A percentile compares a stretch with the other conserved stretches of the same genome.
Conservation (phyloP, 2,797 vertebrate species). For the Acipenser ruthenus region DNA sequence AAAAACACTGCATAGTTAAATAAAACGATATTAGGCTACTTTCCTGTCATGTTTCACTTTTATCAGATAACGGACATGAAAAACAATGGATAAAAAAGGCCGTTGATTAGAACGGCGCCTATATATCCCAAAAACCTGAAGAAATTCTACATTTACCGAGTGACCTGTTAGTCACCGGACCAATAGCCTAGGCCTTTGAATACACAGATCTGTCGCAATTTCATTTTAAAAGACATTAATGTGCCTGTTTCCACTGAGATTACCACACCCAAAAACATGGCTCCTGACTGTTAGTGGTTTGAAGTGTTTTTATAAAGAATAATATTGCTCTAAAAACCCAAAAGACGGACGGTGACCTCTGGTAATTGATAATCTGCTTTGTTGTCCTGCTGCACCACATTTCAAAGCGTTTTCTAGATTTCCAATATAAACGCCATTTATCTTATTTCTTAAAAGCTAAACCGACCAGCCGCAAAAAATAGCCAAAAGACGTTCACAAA, state of each 20-base stretch:
- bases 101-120: background rate
- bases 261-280: conserved; percentile 2
- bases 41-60: too few species aligned
- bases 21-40: too few species aligned
- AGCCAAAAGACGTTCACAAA: conserved; percentile 35
- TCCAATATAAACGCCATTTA: background rate
- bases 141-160: background rate
- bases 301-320: background rate
- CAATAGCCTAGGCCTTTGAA: background rate
- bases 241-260: background rate
- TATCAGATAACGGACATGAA: too few species aligned
- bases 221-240: background rate
- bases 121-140: background rate
- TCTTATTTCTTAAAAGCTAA: background rate
- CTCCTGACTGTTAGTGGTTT: background rate
- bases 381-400: background rate
- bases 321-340: background rate
- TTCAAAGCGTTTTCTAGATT: background rate
- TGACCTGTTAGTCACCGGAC: background rate
- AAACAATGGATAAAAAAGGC: background rate
- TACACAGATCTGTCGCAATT: background rate
- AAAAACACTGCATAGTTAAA: too few species aligned
- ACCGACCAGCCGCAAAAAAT: conserved; percentile 14
- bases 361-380: conserved; percentile 3
- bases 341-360: background rate